A percentile compares a stretch with the other conserved stretches of the same genome.
phyloP scores from a whole-genome alignment of 2,888 invertebrate genomes.

The Fragum sueziense region DNA sequence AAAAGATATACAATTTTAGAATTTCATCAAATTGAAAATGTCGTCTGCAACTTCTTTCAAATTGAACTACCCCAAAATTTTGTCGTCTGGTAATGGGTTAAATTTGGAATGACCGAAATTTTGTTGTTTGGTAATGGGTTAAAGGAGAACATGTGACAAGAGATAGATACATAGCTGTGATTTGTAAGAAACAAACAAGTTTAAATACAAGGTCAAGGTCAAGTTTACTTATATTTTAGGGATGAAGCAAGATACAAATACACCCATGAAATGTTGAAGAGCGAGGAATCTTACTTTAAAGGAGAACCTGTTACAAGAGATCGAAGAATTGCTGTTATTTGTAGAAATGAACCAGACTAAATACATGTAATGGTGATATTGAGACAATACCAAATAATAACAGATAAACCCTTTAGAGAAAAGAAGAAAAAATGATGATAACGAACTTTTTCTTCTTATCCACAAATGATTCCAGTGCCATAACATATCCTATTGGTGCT shows the following conservation, averaged over 20 bases:
- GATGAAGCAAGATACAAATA: conserved; percentile 92
- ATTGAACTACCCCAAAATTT: no score
- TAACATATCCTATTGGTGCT: no score
- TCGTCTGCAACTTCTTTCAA: no score
- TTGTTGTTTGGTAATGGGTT: neutral
- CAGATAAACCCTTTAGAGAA: no score
- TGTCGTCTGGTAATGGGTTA: no score
- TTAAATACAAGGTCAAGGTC: neutral
- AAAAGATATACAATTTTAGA: no score
- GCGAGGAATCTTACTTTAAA: conserved; percentile 87
- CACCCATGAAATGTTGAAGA: conserved; percentile 93
- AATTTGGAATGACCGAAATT: no score
- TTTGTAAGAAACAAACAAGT: neutral
- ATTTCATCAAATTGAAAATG: no score
- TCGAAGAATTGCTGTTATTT: conserved; percentile 92
- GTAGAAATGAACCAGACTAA: conserved; percentile 83
- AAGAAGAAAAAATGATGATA: no score
- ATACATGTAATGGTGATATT: neutral
- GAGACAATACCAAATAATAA: no score
- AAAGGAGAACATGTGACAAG: neutral
- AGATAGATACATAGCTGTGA: neutral
- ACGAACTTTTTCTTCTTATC: no score
- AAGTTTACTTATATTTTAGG: conserved; percentile 83
- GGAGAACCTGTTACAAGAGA: conserved; percentile 85
- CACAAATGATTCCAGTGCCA: no score